A percentile compares a stretch with the other conserved stretches of the same genome.
phyloP scores from a whole-genome alignment of 2,797 vertebrate species.

The Syngnathus acus region DNA sequence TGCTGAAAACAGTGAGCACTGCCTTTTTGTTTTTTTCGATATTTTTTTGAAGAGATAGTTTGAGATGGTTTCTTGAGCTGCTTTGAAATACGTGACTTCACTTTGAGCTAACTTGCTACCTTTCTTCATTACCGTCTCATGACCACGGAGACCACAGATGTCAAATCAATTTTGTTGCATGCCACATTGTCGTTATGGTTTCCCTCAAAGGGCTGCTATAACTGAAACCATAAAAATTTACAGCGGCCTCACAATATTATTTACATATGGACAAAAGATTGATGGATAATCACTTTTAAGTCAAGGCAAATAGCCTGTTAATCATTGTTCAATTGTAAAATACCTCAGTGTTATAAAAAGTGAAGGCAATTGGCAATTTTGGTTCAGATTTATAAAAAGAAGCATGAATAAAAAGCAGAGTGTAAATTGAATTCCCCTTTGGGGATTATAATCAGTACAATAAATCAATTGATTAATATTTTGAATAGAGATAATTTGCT shows the following conservation, averaged over 20 bases:
- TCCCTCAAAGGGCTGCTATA: neutral
- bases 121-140: neutral
- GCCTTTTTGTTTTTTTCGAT: neutral
- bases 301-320: too few species aligned
- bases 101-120: neutral
- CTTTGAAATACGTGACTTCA: neutral
- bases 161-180: neutral
- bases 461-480: neutral
- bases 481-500: neutral
- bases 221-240: too few species aligned
- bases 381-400: neutral
- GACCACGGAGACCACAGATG: neutral
- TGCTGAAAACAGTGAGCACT: neutral
- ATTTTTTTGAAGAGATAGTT: neutral
- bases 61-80: neutral
- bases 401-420: neutral
- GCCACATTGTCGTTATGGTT: neutral
- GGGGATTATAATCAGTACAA: neutral
- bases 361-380: neutral
- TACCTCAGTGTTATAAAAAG: neutral
- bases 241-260: neutral
- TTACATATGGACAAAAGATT: neutral
- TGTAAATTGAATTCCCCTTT: neutral
- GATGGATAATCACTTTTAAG: too few species aligned
- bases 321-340: neutral